Percentiles rank a stretch among this genome's conserved stretches.
Evolutionary conservation across 1,140 invertebrate genomes (phyloP).

Genomic region (Battus philenor): DNA sequence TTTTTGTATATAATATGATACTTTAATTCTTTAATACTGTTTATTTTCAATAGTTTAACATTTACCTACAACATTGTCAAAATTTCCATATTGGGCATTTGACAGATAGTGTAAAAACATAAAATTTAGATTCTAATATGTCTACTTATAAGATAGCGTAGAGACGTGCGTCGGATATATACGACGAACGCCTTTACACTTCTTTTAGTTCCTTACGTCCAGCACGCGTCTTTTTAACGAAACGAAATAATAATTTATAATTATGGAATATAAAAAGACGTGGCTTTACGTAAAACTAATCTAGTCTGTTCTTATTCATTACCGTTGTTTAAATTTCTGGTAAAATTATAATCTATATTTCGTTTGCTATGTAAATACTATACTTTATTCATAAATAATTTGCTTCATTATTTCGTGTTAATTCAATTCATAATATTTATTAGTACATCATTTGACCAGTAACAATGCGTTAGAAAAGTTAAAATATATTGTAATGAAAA

Average conservation of each 20-base stretch:
- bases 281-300: slow-evolving; percentile 64
- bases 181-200: slow-evolving; percentile 52
- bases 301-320: slow-evolving; percentile 53
- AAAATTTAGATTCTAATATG: slow-evolving; percentile 12
- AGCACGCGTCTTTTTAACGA: slow-evolving; percentile 33
- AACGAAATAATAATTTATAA: no score
- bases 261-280: slow-evolving; percentile 1
- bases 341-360: neutral
- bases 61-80: slow-evolving; percentile 2
- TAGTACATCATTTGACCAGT: slow-evolving; percentile 8
- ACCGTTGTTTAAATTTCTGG: slow-evolving; percentile 9
- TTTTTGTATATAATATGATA: no score
- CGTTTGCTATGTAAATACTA: slow-evolving; percentile 8
- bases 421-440: neutral
- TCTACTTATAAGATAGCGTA: slow-evolving; percentile 38
- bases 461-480: slow-evolving; percentile 8
- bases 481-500: slow-evolving; percentile 19
- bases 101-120: slow-evolving; percentile 7
- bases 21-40: no score
- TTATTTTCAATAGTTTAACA: slow-evolving; percentile 4
- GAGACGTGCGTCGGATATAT: slow-evolving; percentile 42
- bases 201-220: slow-evolving; percentile 58
- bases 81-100: slow-evolving; percentile 11
- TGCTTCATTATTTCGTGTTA: slow-evolving; percentile 6
- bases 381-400: neutral